These are phyloP conservation scores for Phrynosoma blainvillii DNA, from an alignment of 2,113 vertebrate species.

Conservation along the genomic window DNA sequence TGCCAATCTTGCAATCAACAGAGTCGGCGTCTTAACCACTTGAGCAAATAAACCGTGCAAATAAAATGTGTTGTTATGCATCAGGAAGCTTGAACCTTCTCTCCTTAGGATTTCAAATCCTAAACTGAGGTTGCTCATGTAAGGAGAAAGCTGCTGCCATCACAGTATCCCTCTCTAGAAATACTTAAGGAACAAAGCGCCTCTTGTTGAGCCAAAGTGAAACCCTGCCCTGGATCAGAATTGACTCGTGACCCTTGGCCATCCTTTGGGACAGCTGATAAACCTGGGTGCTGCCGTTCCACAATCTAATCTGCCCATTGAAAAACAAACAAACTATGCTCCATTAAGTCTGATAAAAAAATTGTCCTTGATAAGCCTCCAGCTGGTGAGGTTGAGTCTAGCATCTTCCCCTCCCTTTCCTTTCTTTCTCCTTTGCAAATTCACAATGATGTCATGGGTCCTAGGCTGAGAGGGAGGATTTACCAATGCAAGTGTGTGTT, in stretches of 20 bases:
- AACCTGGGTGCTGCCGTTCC: neutral
- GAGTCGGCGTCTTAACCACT: no score
- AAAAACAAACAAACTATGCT: no score
- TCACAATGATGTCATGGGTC: slow-evolving; percentile 67
- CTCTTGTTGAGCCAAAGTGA: no score
- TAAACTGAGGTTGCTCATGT: no score
- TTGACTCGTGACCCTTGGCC: neutral
- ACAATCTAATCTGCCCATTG: slow-evolving; percentile 56
- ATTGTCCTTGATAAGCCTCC: slow-evolving; percentile 74
- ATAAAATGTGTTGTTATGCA: no score
- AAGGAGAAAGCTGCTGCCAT: neutral
- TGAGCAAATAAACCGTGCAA: no score
- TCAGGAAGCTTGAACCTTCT: no score
- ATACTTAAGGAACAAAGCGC: no score
- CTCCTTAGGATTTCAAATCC: neutral
- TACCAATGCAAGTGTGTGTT: neutral
- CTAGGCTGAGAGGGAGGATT: neutral
- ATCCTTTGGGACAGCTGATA: neutral
- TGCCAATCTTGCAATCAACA: no score
- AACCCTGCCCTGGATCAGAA: neutral
- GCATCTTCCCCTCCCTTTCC: slow-evolving; percentile 52
- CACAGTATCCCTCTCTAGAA: neutral
- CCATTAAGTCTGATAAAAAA: slow-evolving; percentile 64
- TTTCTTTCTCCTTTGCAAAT: slow-evolving; percentile 64
- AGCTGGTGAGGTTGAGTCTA: slow-evolving; percentile 66